Evolutionary conservation across 2,888 invertebrate species (phyloP).

Genomic region (Teleogryllus oceanicus): DNA sequence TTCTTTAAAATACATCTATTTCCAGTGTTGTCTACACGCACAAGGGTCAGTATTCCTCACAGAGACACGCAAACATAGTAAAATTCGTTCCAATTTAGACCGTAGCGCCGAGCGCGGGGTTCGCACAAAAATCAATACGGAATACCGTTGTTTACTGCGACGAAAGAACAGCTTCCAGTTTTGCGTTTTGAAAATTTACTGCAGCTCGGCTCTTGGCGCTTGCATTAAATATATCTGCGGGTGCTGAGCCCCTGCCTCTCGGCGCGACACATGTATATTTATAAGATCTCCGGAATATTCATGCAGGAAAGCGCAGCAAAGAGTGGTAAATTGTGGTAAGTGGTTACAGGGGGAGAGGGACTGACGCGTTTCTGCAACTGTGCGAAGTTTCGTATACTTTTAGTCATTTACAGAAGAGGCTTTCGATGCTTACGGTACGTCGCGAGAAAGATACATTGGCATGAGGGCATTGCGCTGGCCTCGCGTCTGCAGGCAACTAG

Average conservation of each 20-base stretch:
- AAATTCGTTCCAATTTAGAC: too few species aligned
- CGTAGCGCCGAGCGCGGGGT: too few species aligned
- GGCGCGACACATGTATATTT: slow-evolving; percentile 1
- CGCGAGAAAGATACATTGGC: too few species aligned
- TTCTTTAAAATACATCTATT: too few species aligned
- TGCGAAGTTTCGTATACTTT: too few species aligned
- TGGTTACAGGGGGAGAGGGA: not conserved
- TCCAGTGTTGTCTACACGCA: too few species aligned
- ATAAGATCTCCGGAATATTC: slow-evolving; percentile 11
- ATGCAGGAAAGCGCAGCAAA: slow-evolving; percentile 18
- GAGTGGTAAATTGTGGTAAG: slow-evolving; percentile 7
- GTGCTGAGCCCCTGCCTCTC: not conserved
- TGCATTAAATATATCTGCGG: not conserved
- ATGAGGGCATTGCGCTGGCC: too few species aligned
- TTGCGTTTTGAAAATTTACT: not conserved
- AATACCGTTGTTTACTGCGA: not conserved
- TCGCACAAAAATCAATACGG: not conserved
- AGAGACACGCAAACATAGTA: too few species aligned
- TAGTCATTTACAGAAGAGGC: too few species aligned
- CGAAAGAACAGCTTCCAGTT: not conserved
- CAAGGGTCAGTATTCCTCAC: too few species aligned
- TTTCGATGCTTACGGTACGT: too few species aligned
- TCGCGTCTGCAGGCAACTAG: too few species aligned
- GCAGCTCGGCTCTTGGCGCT: not conserved
- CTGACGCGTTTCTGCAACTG: not conserved